These are phyloP conservation scores for Spondyliosoma cantharus DNA, from an alignment of 2,797 vertebrate genomes.

Conservation along the genomic window DNA sequence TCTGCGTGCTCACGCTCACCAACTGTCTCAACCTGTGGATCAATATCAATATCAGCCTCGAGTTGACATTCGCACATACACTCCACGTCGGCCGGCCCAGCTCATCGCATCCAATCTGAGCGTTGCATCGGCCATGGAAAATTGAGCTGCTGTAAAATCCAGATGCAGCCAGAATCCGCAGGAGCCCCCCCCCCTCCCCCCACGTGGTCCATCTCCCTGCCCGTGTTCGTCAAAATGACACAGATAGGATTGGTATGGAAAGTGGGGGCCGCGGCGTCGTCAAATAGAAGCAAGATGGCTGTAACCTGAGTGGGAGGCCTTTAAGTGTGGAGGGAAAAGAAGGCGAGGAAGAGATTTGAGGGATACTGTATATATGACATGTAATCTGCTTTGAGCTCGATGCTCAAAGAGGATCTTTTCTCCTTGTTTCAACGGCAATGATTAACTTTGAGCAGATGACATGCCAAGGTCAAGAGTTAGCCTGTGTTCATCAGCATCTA, in stretches of 20 bases:
- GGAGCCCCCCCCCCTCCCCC: not conserved
- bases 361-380: conserved; percentile 47
- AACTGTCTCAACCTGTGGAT: conserved; percentile 64
- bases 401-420: conserved; percentile 49
- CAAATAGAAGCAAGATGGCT: conserved; percentile 75
- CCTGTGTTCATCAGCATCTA: conserved; percentile 40
- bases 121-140: conserved; percentile 52
- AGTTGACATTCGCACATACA: conserved; percentile 56
- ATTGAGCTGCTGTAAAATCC: conserved; percentile 75
- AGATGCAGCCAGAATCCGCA: conserved; percentile 64
- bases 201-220: conserved; percentile 20
- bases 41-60: conserved; percentile 68
- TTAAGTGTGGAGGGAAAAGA: conserved; percentile 33
- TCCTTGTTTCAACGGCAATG: conserved; percentile 46
- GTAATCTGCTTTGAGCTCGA: conserved; percentile 56
- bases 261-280: conserved; percentile 45
- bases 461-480: conserved; percentile 52
- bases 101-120: conserved; percentile 71
- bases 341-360: conserved; percentile 42
- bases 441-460: conserved; percentile 67
- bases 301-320: conserved; percentile 53
- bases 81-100: conserved; percentile 45
- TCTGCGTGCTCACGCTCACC: conserved; percentile 36
- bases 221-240: conserved; percentile 66
- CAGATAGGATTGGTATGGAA: conserved; percentile 57